Conservation (phyloP, 2,888 invertebrate genomes). For the Parnassius orleans region DNA sequence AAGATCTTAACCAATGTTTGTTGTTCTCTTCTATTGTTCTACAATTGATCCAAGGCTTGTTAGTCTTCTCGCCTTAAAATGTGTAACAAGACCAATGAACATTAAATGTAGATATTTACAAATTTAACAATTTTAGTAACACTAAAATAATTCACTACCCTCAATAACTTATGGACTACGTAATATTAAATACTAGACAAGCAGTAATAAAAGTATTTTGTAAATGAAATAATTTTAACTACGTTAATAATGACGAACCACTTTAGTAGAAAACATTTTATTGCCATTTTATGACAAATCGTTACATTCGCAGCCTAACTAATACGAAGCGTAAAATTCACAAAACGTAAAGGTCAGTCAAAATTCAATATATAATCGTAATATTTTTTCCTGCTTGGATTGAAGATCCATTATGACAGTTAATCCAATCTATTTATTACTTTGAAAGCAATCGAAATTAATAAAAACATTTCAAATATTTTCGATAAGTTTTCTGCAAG, state of each 20-base stretch:
- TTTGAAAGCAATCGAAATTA: no score
- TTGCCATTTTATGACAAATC: conserved; percentile 10
- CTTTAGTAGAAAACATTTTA: neutral
- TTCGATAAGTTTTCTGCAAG: no score
- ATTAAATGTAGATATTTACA: conserved; percentile 1
- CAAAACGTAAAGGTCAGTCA: no score
- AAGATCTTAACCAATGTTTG: no score
- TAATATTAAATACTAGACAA: conserved; percentile 18
- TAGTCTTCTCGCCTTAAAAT: neutral
- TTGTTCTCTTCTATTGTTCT: no score
- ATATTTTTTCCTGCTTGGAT: no score
- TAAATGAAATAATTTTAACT: conserved; percentile 22
- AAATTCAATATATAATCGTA: no score
- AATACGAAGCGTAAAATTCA: no score
- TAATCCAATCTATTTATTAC: no score
- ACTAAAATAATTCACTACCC: conserved; percentile 24
- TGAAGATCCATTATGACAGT: no score
- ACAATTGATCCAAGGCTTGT: neutral
- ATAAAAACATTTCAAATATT: no score
- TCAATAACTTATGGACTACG: conserved; percentile 14
- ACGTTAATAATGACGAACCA: conserved; percentile 12
- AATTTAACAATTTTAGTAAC: conserved; percentile 17
- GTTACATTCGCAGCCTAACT: neutral
- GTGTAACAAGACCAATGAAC: neutral
- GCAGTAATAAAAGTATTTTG: conserved; percentile 24